A percentile compares a stretch with the other conserved stretches of the same genome.
These are phyloP conservation scores for Cairina moschata DNA, from an alignment of 2,113 vertebrate species.

Conservation along the genomic window DNA sequence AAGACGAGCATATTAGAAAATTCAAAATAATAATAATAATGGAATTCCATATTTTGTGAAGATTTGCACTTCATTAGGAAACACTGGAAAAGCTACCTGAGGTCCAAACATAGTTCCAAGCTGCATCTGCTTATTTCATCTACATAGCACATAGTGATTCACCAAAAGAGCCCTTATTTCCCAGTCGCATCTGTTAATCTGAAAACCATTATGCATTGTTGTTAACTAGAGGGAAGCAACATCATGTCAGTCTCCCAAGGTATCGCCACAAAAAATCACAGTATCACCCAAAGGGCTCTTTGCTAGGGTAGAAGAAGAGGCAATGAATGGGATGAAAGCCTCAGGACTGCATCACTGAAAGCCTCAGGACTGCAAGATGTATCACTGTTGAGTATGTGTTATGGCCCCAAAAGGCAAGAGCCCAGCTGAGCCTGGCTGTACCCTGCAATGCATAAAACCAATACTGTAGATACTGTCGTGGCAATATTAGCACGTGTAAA, in stretches of 20 bases:
- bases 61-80: neutral
- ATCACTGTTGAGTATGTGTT: neutral
- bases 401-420: fast-evolving
- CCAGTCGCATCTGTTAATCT: fast-evolving
- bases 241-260: neutral
- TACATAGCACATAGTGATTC: neutral
- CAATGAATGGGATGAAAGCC: neutral
- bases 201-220: fast-evolving
- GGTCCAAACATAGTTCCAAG: neutral
- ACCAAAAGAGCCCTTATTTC: neutral
- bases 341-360: fast-evolving
- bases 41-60: neutral
- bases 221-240: fast-evolving
- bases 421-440: fast-evolving
- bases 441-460: fast-evolving
- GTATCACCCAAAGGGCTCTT: fast-evolving
- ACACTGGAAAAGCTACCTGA: neutral
- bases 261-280: fast-evolving
- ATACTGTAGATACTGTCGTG: neutral
- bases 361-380: fast-evolving
- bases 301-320: neutral
- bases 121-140: neutral
- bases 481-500: neutral
- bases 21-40: neutral
- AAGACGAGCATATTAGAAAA: neutral